Evolutionary conservation across 2,888 invertebrate genomes (phyloP).

Genomic region (Mesoligia furuncula): DNA sequence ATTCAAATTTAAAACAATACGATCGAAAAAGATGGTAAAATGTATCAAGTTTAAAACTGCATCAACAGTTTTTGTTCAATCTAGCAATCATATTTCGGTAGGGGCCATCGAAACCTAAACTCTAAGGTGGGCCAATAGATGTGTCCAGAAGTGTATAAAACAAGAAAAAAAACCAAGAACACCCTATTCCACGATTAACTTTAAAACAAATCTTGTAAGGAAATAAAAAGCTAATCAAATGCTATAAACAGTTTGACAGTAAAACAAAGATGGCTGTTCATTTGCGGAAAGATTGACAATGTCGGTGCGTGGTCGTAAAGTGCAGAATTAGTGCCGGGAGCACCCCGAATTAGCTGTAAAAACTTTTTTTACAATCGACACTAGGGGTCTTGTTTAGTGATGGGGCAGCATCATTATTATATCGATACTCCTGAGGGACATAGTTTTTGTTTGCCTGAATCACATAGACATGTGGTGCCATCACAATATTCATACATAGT

Average conservation of each 20-base stretch:
- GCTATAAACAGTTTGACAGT: constrained; percentile 77
- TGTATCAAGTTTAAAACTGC: no score
- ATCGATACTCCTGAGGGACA: constrained; percentile 30
- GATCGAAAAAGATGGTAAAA: no score
- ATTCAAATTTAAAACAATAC: no score
- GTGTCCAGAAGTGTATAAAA: no score
- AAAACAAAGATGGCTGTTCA: constrained; percentile 81
- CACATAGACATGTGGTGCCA: not conserved
- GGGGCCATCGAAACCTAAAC: no score
- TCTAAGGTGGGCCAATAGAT: no score
- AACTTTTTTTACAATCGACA: constrained; percentile 88
- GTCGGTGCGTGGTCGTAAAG: constrained; percentile 74
- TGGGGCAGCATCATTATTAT: constrained; percentile 36
- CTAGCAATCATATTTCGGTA: no score
- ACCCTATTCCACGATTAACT: constrained; percentile 19
- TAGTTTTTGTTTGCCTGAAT: not conserved
- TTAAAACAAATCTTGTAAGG: constrained; percentile 53
- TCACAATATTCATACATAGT: not conserved
- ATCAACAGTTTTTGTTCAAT: no score
- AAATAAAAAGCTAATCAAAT: constrained; percentile 60
- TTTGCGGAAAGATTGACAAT: constrained; percentile 82
- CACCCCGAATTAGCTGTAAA: constrained; percentile 86
- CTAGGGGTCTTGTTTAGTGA: constrained; percentile 67
- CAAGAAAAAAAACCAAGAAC: not conserved
- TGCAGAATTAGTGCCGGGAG: constrained; percentile 69